Evolutionary conservation across 2,113 vertebrate species (phyloP).

Genomic region (Gila orcuttii): DNA sequence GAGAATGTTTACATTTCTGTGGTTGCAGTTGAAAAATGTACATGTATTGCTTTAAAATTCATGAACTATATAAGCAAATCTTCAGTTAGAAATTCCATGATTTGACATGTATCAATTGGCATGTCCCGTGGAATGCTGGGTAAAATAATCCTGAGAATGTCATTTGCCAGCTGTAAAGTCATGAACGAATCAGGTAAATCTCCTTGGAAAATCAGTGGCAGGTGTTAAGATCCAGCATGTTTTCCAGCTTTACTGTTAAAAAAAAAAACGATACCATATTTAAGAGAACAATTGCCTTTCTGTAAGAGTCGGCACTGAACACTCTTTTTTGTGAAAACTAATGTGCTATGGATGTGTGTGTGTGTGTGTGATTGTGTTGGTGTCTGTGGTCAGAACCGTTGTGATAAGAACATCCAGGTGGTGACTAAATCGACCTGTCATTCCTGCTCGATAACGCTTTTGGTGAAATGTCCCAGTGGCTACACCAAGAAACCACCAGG

Average conservation of each 20-base stretch:
- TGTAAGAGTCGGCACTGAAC: background rate
- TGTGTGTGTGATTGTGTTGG: conserved; percentile 32
- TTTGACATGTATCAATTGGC: background rate
- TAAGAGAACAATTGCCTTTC: background rate
- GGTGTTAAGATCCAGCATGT: background rate
- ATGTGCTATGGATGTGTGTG: background rate
- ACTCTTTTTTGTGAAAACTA: background rate
- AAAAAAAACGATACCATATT: background rate
- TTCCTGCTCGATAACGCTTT: conserved; percentile 61
- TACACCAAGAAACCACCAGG: conserved; percentile 54
- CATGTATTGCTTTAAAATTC: background rate
- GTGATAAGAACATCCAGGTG: conserved; percentile 58
- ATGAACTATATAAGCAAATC: background rate
- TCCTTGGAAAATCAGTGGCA: conserved; percentile 27
- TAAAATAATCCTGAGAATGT: conserved; percentile 8
- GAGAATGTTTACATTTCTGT: conserved; percentile 10
- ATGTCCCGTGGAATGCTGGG: conserved; percentile 11
- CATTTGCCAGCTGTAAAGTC: background rate
- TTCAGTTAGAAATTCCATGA: background rate
- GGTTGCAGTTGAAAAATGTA: background rate
- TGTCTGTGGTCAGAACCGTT: conserved; percentile 66
- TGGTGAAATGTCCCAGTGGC: conserved; percentile 57
- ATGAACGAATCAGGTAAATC: conserved; percentile 42
- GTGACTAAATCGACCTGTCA: conserved; percentile 62
- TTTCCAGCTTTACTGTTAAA: background rate